These are phyloP conservation scores for Serinus canaria DNA, from an alignment of 2,113 vertebrate genomes.

Conservation along the genomic window DNA sequence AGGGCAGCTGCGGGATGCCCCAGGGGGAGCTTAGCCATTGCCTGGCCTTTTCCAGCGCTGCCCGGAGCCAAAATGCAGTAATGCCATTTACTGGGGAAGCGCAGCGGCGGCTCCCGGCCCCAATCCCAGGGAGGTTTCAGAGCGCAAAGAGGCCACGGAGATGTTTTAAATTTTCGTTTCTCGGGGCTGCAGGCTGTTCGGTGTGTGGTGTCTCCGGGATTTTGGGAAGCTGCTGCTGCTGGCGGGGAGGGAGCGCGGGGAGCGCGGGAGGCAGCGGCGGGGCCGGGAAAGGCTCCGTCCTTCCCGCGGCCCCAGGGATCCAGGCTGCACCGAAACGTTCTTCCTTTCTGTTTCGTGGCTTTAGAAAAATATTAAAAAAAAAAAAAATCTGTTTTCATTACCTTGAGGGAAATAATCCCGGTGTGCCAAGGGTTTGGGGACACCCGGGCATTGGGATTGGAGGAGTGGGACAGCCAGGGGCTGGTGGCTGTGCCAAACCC, in stretches of 20 bases:
- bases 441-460: accelerated
- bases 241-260: background rate
- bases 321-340: background rate
- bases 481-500: background rate
- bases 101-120: background rate
- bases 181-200: accelerated
- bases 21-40: background rate
- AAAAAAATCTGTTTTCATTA: background rate
- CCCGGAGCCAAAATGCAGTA: background rate
- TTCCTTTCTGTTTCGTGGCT: background rate
- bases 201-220: accelerated
- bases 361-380: background rate
- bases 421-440: accelerated
- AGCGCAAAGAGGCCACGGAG: accelerated
- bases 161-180: background rate
- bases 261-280: accelerated
- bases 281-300: background rate
- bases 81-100: background rate
- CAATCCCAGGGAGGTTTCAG: accelerated
- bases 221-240: background rate
- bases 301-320: background rate
- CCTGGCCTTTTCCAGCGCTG: background rate
- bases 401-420: background rate
- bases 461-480: background rate
- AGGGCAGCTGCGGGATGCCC: conserved; percentile 17